A percentile compares a stretch with the other conserved stretches of the same genome.
These are phyloP conservation scores for Thunnus albacares DNA, from an alignment of 2,797 vertebrate genomes.

Conservation along the genomic window DNA sequence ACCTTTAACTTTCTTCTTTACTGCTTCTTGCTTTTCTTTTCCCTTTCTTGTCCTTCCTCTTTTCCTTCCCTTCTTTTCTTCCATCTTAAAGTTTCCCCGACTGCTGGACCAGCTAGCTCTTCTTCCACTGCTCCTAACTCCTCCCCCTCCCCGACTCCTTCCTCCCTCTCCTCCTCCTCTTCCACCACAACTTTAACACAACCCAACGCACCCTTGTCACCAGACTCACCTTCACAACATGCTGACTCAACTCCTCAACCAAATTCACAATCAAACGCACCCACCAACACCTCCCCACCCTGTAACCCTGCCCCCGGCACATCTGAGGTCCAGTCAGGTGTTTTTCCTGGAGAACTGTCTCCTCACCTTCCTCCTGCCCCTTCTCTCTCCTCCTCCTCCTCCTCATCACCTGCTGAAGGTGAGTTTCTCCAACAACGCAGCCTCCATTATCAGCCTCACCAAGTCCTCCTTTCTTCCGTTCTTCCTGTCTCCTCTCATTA, in stretches of 20 bases:
- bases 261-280: constrained; percentile 33
- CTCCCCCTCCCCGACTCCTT: constrained; percentile 73
- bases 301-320: constrained; percentile 65
- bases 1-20: constrained; percentile 8
- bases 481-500: background rate
- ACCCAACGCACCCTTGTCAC: constrained; percentile 76
- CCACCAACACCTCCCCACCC: constrained; percentile 44
- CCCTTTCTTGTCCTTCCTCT: background rate
- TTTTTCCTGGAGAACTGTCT: constrained; percentile 87
- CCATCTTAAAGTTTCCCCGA: constrained; percentile 69
- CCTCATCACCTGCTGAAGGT: constrained; percentile 90
- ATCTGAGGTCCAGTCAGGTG: constrained; percentile 77
- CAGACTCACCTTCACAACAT: constrained; percentile 70
- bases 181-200: constrained; percentile 75
- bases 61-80: constrained; percentile 9
- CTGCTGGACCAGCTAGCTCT: constrained; percentile 70
- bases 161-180: constrained; percentile 80
- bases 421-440: constrained; percentile 78
- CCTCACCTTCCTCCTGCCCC: constrained; percentile 87
- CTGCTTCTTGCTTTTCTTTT: background rate
- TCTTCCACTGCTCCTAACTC: constrained; percentile 83
- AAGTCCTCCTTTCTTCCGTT: background rate
- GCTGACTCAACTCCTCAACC: constrained; percentile 37
- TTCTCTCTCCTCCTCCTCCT: constrained; percentile 78
- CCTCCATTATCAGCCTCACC: background rate